These are phyloP conservation scores for Chiloscyllium plagiosum DNA, from an alignment of 2,113 vertebrate genomes.

Conservation along the genomic window DNA sequence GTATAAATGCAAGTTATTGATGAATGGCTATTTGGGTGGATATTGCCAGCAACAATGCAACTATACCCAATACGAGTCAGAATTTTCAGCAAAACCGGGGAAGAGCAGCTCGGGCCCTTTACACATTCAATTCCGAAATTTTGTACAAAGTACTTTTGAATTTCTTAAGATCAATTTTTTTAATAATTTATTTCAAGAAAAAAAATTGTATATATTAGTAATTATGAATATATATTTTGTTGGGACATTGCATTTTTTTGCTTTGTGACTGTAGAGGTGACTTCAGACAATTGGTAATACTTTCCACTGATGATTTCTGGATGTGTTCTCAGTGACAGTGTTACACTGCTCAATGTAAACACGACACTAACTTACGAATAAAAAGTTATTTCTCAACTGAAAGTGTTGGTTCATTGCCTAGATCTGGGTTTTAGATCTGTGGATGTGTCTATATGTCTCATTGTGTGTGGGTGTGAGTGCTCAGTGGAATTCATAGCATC, in stretches of 20 bases:
- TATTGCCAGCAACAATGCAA: not conserved
- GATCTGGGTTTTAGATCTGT: not conserved
- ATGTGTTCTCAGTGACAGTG: not conserved
- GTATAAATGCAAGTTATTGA: not conserved
- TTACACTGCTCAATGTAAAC: not conserved
- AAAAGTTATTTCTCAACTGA: not conserved
- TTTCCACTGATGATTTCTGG: not conserved
- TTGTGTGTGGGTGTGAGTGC: not conserved
- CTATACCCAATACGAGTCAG: not conserved
- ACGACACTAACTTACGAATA: not conserved
- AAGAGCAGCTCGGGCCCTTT: not conserved
- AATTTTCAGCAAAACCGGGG: not conserved
- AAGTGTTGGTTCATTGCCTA: not conserved
- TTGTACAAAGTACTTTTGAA: slow-evolving; percentile 27
- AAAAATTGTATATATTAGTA: slow-evolving; percentile 26
- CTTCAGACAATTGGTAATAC: not conserved
- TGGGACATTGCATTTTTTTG: slow-evolving; percentile 6
- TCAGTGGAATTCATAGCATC: no score
- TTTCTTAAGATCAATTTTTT: slow-evolving; percentile 22
- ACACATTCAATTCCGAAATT: not conserved
- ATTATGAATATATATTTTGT: slow-evolving; percentile 33
- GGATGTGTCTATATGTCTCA: not conserved
- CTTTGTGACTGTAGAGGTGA: slow-evolving; percentile 20
- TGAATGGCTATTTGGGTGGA: not conserved
- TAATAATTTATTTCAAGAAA: slow-evolving; percentile 34